phyloP scores from a whole-genome alignment of 1,140 invertebrate species.

The Battus philenor region DNA sequence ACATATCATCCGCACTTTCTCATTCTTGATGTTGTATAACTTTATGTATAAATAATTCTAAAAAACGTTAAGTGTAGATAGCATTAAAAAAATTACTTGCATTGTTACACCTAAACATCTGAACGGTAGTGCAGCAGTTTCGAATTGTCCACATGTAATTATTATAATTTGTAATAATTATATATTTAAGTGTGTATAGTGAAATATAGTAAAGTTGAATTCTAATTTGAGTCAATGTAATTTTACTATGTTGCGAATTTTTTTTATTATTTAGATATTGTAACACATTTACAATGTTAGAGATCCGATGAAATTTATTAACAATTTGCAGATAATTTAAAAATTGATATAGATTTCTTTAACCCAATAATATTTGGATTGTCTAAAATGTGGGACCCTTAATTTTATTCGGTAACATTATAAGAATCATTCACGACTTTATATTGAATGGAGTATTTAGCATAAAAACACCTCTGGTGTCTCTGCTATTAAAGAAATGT shows the following conservation, averaged over 20 bases:
- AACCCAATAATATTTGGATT: too few relatives aligned
- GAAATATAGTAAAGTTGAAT: too few relatives aligned
- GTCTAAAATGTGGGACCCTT: constrained; percentile 37
- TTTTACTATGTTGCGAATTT: too few relatives aligned
- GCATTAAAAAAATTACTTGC: constrained; percentile 43
- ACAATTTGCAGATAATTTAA: too few relatives aligned
- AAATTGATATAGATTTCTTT: too few relatives aligned
- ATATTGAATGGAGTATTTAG: constrained; percentile 1
- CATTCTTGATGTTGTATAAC: constrained; percentile 58
- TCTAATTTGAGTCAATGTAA: too few relatives aligned
- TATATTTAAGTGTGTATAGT: too few relatives aligned
- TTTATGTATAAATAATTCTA: constrained; percentile 44
- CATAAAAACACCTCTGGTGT: not conserved
- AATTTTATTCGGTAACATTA: constrained; percentile 17
- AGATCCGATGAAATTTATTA: too few relatives aligned
- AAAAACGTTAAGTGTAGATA: constrained; percentile 46
- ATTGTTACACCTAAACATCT: not conserved
- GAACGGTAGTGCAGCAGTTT: constrained; percentile 3
- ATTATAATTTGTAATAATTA: constrained; percentile 8
- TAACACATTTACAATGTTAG: too few relatives aligned
- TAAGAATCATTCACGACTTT: constrained; percentile 3
- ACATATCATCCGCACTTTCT: constrained; percentile 68
- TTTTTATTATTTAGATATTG: too few relatives aligned
- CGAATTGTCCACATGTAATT: constrained; percentile 12
- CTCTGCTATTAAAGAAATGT: constrained; percentile 2